A percentile compares a stretch with the other conserved stretches of the same genome.
Conservation (phyloP, 1,140 invertebrate genomes). For the Eulimnadia texana region DNA sequence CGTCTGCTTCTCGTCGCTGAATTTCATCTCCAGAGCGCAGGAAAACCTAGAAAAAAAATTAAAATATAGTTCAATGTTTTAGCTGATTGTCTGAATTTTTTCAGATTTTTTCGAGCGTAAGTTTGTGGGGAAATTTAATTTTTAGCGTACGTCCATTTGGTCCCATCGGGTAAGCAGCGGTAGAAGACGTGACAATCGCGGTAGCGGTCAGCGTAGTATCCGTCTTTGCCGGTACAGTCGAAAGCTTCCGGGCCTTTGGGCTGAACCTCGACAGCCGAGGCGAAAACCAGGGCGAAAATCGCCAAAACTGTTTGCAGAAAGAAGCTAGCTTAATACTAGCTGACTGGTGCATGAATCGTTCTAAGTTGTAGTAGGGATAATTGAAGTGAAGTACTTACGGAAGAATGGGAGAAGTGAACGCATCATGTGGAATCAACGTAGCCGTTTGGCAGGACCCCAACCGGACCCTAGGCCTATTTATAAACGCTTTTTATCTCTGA, state of each 20-base stretch:
- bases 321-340: too few relatives aligned
- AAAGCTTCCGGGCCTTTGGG: slow-evolving; percentile 4
- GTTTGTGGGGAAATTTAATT: background rate
- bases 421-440: background rate
- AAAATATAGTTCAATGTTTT: background rate
- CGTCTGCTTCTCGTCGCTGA: slow-evolving; percentile 1
- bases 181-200: slow-evolving; percentile 12
- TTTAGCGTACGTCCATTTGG: slow-evolving; percentile 9
- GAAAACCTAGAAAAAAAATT: background rate
- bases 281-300: background rate
- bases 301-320: too few relatives aligned
- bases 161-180: slow-evolving; percentile 11
- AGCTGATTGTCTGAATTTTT: background rate
- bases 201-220: slow-evolving; percentile 11
- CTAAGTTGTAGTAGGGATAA: too few relatives aligned
- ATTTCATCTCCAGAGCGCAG: background rate
- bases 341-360: too few relatives aligned
- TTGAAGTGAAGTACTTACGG: background rate
- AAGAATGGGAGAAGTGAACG: background rate
- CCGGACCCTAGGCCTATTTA: background rate
- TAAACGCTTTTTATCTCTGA: background rate
- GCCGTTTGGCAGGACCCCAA: too few relatives aligned
- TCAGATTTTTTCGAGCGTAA: too few relatives aligned
- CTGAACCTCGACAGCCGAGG: background rate
- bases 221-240: slow-evolving; percentile 13